phyloP scores from a whole-genome alignment of 2,113 vertebrate species.

The Tupaia chinensis region DNA sequence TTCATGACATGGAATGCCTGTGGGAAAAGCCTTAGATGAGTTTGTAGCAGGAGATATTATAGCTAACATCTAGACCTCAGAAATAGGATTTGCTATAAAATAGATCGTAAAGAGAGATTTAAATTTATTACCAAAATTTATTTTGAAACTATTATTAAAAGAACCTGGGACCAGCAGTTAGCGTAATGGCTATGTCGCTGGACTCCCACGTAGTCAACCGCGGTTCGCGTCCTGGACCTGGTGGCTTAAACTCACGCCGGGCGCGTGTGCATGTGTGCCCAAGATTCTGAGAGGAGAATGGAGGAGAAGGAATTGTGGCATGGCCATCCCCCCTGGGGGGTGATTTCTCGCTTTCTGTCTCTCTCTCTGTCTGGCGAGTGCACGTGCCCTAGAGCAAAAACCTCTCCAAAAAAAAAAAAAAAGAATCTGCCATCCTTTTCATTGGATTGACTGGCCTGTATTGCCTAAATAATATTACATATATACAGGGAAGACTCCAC shows the following conservation, averaged over 20 bases:
- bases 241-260: no score
- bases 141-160: slow-evolving; percentile 24
- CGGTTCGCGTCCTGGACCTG: no score
- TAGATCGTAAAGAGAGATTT: slow-evolving; percentile 61
- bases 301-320: no score
- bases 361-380: no score
- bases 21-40: slow-evolving; percentile 79
- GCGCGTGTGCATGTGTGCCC: no score
- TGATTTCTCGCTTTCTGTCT: no score
- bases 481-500: neutral
- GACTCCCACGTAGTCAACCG: no score
- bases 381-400: no score
- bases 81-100: slow-evolving; percentile 72
- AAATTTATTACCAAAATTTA: slow-evolving; percentile 55
- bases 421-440: neutral
- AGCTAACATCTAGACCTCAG: slow-evolving; percentile 74
- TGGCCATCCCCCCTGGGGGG: no score
- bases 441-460: neutral
- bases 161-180: neutral
- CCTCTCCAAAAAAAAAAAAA: no score
- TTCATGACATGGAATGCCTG: slow-evolving; percentile 67
- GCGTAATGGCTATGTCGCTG: no score
- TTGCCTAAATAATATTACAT: neutral
- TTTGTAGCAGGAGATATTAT: slow-evolving; percentile 75
- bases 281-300: no score